These are phyloP conservation scores for Sardina pilchardus DNA, from an alignment of 2,113 vertebrate species.

Conservation along the genomic window DNA sequence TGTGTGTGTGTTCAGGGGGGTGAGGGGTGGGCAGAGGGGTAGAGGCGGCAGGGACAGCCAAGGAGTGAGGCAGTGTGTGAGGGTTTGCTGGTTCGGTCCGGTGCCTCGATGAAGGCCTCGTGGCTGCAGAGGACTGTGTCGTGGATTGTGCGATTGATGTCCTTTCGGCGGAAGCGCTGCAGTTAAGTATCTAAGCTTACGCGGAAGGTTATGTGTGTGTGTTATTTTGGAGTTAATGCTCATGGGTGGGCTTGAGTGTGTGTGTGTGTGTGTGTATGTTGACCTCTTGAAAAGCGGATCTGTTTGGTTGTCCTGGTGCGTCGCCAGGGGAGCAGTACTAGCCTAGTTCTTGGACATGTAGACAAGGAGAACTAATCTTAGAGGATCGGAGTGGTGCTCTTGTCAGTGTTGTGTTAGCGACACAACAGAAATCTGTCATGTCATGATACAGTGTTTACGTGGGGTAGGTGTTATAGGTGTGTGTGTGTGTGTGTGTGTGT, in stretches of 20 bases:
- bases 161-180: constrained; percentile 60
- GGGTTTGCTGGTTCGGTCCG: not conserved
- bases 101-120: constrained; percentile 54
- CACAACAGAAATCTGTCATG: not conserved
- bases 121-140: constrained; percentile 64
- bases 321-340: not conserved
- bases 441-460: too few relatives aligned
- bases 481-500: not conserved
- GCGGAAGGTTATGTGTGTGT: constrained; percentile 3
- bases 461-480: not conserved
- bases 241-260: constrained; percentile 17
- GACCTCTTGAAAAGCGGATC: not conserved
- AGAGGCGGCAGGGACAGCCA: not conserved
- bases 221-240: not conserved
- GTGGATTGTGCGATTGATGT: constrained; percentile 69
- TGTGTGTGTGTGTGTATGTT: constrained; percentile 52
- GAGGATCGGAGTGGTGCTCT: too few relatives aligned
- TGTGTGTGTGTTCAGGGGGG: constrained; percentile 10
- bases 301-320: not conserved
- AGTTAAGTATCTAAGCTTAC: constrained; percentile 64
- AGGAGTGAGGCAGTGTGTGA: not conserved
- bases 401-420: not conserved
- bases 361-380: too few relatives aligned
- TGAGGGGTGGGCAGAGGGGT: not conserved
- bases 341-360: too few relatives aligned